These are phyloP conservation scores for honey bee (Apis mellifera) DNA, from an alignment of 1,140 invertebrate genomes.

Conservation along the genomic window Amel_HAv3.1 CM009934.2:7243501-7244000, in stretches of 20 bases:
- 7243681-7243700: too few relatives aligned
- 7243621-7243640: too few relatives aligned
- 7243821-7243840: neutral
- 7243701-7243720: too few relatives aligned
- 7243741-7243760: neutral
- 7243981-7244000: neutral
- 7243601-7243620: too few relatives aligned
- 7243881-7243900: constrained; percentile 42
- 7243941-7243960: constrained; percentile 9
- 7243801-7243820: neutral
- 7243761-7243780: neutral
- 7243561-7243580: too few relatives aligned
- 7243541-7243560: too few relatives aligned
- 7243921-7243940: constrained; percentile 33
- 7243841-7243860: constrained; percentile 8
- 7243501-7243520: too few relatives aligned
- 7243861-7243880: constrained; percentile 10
- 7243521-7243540: too few relatives aligned
- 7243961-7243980: constrained; percentile 20
- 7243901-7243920: constrained; percentile 39
- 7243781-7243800: neutral
- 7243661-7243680: too few relatives aligned
- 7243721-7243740: too few relatives aligned
- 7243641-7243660: too few relatives aligned
- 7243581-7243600: too few relatives aligned